A percentile compares a stretch with the other conserved stretches of the same genome.
These are phyloP conservation scores for Drosophila barbarae DNA, from an alignment of 2,888 invertebrate species.

Conservation along the genomic window DNA sequence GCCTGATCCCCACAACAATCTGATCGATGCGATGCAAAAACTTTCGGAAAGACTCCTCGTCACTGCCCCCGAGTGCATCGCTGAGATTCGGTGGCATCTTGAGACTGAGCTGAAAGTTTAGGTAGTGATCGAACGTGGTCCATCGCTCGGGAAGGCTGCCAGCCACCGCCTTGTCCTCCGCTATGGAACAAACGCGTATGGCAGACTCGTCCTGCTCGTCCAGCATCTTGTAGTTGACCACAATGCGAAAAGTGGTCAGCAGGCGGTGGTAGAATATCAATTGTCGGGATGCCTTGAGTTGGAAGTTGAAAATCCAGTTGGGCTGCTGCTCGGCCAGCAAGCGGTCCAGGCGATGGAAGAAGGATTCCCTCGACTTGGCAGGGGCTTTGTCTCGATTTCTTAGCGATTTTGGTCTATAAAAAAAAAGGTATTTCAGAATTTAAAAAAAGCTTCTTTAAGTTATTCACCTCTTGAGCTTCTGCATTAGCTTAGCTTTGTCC, in stretches of 20 bases:
- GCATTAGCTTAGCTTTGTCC: neutral
- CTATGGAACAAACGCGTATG: slow-evolving; percentile 47
- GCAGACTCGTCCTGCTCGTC: slow-evolving; percentile 42
- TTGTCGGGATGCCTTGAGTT: slow-evolving; percentile 47
- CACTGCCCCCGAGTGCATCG: slow-evolving; percentile 38
- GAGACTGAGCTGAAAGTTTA: slow-evolving; percentile 66
- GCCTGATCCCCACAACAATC: slow-evolving; percentile 41
- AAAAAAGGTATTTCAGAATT: neutral
- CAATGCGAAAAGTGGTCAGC: slow-evolving; percentile 44
- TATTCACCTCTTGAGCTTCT: slow-evolving; percentile 2
- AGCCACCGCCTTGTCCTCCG: neutral
- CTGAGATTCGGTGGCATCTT: slow-evolving; percentile 57
- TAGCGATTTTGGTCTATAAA: neutral
- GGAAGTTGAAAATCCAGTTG: slow-evolving; percentile 68
- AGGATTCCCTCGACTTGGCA: slow-evolving; percentile 12
- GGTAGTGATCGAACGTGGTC: slow-evolving; percentile 55
- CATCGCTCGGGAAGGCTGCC: slow-evolving; percentile 26
- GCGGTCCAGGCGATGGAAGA: slow-evolving; percentile 40
- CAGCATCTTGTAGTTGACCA: slow-evolving; percentile 51
- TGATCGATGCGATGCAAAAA: slow-evolving; percentile 57
- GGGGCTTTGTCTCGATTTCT: neutral
- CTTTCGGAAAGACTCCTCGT: slow-evolving; percentile 40
- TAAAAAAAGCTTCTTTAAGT: too few relatives aligned
- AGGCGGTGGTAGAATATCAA: slow-evolving; percentile 49
- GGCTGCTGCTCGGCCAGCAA: slow-evolving; percentile 37